Evolutionary conservation across 2,113 vertebrate species (phyloP).

Genomic region (Telmatochromis sp.): DNA sequence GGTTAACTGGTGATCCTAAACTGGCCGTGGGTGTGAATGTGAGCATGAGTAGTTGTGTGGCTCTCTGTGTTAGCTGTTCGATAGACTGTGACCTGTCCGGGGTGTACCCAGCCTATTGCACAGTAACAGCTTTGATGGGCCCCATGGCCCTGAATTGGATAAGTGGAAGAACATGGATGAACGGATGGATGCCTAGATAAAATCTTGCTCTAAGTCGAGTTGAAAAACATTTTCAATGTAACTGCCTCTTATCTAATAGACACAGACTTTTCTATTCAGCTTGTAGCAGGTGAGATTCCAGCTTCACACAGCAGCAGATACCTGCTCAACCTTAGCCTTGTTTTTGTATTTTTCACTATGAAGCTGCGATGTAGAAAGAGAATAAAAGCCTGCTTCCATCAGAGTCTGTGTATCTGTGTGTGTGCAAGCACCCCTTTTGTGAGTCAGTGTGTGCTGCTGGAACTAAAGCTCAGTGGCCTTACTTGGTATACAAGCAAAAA

Average conservation of each 20-base stretch:
- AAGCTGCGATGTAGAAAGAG: neutral
- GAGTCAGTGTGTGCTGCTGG: conserved; percentile 7
- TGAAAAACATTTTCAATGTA: neutral
- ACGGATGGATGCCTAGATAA: neutral
- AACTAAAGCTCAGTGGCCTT: conserved; percentile 49
- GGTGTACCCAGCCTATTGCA: neutral
- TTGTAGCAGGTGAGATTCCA: neutral
- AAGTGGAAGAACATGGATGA: neutral
- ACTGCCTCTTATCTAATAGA: neutral
- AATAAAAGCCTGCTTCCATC: neutral
- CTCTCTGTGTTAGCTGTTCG: neutral
- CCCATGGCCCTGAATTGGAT: neutral
- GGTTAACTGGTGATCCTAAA: neutral
- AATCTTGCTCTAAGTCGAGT: neutral
- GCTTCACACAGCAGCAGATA: neutral
- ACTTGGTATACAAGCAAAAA: conserved; percentile 29
- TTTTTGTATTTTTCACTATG: neutral
- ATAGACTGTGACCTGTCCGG: neutral
- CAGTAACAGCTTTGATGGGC: neutral
- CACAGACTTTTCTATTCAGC: neutral
- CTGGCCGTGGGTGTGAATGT: neutral
- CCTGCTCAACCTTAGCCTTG: neutral
- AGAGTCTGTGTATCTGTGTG: neutral
- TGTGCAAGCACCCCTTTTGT: neutral
- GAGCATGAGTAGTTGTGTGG: neutral